phyloP scores from a whole-genome alignment of 2,797 vertebrate genomes.

The Momotus momota region DNA sequence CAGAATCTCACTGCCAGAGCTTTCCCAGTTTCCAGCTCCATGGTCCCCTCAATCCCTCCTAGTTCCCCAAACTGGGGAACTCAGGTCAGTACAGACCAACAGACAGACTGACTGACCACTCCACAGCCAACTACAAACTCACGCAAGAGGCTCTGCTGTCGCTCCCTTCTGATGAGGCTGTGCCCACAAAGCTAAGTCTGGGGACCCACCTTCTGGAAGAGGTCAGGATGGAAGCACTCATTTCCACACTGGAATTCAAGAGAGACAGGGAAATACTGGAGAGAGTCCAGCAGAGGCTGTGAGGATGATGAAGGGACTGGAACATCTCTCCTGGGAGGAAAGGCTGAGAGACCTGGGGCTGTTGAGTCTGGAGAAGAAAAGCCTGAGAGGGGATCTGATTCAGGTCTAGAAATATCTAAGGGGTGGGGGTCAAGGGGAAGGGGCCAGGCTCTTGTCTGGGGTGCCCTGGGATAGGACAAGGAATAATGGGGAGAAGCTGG shows the following conservation, averaged over 20 bases:
- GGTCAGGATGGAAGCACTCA: background rate
- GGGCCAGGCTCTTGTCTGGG: too few relatives aligned
- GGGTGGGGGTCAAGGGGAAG: too few relatives aligned
- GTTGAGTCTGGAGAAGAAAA: too few relatives aligned
- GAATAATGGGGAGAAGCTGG: too few relatives aligned
- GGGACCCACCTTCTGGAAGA: background rate
- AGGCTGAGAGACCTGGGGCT: too few relatives aligned
- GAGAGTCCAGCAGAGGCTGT: too few relatives aligned
- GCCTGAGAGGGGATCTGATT: too few relatives aligned
- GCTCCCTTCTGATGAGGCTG: background rate
- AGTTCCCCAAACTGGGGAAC: background rate
- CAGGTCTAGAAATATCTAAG: too few relatives aligned
- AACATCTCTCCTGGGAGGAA: too few relatives aligned
- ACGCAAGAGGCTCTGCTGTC: background rate
- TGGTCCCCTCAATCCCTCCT: fast-evolving
- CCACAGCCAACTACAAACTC: fast-evolving
- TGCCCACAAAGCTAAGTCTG: background rate
- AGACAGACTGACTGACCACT: background rate
- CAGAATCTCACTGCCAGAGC: fast-evolving
- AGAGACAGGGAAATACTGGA: too few relatives aligned
- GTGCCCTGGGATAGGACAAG: too few relatives aligned
- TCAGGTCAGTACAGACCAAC: background rate
- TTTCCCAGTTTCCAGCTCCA: background rate
- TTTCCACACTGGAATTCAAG: background rate
- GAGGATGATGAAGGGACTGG: too few relatives aligned